Percentiles rank a stretch among this genome's conserved stretches.
These are phyloP conservation scores for Goniozus legneri DNA, from an alignment of 1,140 invertebrate species.

Conservation along the genomic window DNA sequence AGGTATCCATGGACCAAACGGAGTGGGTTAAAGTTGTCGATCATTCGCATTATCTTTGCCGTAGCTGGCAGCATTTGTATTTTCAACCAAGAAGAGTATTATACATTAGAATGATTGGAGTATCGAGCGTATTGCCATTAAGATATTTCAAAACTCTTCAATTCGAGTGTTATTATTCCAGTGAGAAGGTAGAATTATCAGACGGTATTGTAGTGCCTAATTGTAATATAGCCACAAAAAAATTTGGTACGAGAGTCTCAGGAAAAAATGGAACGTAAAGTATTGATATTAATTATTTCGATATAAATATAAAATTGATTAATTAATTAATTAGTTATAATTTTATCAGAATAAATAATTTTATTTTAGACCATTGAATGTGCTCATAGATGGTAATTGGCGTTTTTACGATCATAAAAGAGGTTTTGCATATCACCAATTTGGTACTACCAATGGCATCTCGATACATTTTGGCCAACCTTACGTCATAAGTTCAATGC, in stretches of 20 bases:
- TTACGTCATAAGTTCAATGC: slow-evolving; percentile 87
- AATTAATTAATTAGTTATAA: too few species aligned
- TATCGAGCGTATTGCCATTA: slow-evolving; percentile 94
- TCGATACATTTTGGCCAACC: slow-evolving; percentile 95
- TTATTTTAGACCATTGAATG: slow-evolving; percentile 76
- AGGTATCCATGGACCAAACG: slow-evolving; percentile 90
- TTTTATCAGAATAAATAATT: too few species aligned
- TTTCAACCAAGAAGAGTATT: slow-evolving; percentile 85
- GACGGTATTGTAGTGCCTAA: slow-evolving; percentile 78
- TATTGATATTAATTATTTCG: too few species aligned
- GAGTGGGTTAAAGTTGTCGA: slow-evolving; percentile 93
- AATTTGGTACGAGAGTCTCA: slow-evolving; percentile 84
- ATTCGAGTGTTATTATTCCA: slow-evolving; percentile 85
- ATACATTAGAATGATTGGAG: slow-evolving; percentile 88
- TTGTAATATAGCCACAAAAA: slow-evolving; percentile 89
- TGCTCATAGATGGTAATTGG: slow-evolving; percentile 93
- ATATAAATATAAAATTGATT: too few species aligned
- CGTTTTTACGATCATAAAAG: slow-evolving; percentile 97
- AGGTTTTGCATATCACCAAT: slow-evolving; percentile 97
- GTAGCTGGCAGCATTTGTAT: slow-evolving; percentile 95
- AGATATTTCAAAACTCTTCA: slow-evolving; percentile 92
- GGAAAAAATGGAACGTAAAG: slow-evolving; percentile 79
- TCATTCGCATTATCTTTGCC: slow-evolving; percentile 85
- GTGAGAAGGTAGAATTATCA: slow-evolving; percentile 69
- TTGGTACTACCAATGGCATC: slow-evolving; percentile 93